A percentile compares a stretch with the other conserved stretches of the same genome.
These are phyloP conservation scores for Leptobrachium leishanense DNA, from an alignment of 2,113 vertebrate species.

Conservation along the genomic window DNA sequence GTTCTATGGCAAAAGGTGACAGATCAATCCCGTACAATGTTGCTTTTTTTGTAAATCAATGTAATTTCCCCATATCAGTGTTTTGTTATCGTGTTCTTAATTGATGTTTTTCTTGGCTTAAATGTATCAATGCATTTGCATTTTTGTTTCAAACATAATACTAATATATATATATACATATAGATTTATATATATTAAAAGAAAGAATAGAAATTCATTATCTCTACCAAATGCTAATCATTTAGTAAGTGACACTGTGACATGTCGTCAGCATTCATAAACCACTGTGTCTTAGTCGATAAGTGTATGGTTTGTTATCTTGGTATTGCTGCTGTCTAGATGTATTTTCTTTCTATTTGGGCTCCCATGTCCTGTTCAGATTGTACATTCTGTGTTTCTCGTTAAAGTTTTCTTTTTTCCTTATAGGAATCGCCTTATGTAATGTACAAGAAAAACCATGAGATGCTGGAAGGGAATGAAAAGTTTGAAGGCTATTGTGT, in stretches of 20 bases:
- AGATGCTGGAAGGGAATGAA: slow-evolving; percentile 96
- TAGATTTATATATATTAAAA: no score
- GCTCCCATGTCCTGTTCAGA: slow-evolving; percentile 53
- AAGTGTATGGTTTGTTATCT: slow-evolving; percentile 1
- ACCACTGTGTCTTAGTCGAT: neutral
- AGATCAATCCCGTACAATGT: neutral
- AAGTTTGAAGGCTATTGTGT: slow-evolving; percentile 98
- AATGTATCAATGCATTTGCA: no score
- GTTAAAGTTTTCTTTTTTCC: slow-evolving; percentile 79
- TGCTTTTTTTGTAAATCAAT: neutral
- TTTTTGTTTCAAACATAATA: no score
- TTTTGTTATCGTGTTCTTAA: no score
- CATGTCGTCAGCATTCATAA: neutral
- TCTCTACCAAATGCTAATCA: neutral
- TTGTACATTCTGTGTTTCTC: slow-evolving; percentile 57
- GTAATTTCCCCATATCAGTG: neutral
- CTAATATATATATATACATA: no score
- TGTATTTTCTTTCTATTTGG: slow-evolving; percentile 11
- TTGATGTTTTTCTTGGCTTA: no score
- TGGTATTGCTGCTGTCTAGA: neutral
- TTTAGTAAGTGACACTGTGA: neutral
- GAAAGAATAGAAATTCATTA: no score
- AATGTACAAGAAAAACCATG: slow-evolving; percentile 99
- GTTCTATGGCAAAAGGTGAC: no score
- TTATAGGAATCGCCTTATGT: slow-evolving; percentile 98